Base-by-base conservation (phyloP, 1,140 invertebrate species). In the Plutomurus gul region DNA sequence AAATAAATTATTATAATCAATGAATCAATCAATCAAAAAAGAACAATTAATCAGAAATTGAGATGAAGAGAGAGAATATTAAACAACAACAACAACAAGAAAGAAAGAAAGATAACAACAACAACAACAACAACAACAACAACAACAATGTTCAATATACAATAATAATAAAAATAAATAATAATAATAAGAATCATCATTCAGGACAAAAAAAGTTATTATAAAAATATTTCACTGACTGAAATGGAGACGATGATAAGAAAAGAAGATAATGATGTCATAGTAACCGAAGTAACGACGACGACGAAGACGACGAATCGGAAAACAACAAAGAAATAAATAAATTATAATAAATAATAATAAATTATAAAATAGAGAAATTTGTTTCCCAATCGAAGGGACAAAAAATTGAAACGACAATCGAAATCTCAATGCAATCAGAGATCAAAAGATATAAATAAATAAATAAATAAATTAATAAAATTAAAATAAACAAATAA, bases 391-490 rank as follows among this genome's bases (percentile, higher is more conserved):
- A n/a, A n/a, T n/a, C n/a, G n/a, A n/a, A n/a, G n/a, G n/a, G n/a
- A 2, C 39, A 13, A 43, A 43, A 43, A 13, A 43, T 13, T 43
- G 39, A 43, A 43, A 43, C 56, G 56, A 65, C 56, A 65, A 65
- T 65, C 56, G 13, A 25, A 33, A 27, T 65, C 56, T 65, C 56
- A 27, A 27, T 30, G 56, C 56, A 65, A 65, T 65, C 56, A 65
- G 56, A 65, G 56, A 65, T 65, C 27, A 56, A 43, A 43, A 43
- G 39, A 43, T 43, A n/a, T 43, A 43, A 43, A 43, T 43, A 43
- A 43, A 43, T 43, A 43, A 10, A 13, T 13, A 43, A 43, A 43
- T 10, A 43, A 43, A 43, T 43, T 13, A 43, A 13, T 13, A 43
- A 43, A 13, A 43, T 13, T 43, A 43, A 43, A 13, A 13, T 43